Conservation (phyloP, 2,797 vertebrate genomes). For the Neosilurus hyrtlii region DNA sequence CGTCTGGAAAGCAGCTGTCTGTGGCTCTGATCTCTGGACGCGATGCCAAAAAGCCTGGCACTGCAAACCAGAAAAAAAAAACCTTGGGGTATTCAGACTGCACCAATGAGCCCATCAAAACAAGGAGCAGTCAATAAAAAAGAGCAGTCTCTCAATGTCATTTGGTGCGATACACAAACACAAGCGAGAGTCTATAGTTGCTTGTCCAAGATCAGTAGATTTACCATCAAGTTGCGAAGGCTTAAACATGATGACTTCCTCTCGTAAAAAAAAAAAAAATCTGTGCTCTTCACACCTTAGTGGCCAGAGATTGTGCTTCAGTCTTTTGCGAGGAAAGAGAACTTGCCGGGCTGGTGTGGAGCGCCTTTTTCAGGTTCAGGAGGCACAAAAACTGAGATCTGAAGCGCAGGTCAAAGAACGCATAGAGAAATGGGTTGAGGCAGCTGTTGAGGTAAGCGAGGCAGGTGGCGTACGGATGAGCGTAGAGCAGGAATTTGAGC, state of each 20-base stretch:
- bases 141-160: constrained; percentile 45
- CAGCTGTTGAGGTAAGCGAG: constrained; percentile 90
- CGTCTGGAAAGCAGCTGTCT: constrained; percentile 55
- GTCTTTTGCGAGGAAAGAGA: constrained; percentile 83
- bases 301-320: constrained; percentile 77
- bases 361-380: constrained; percentile 76
- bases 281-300: constrained; percentile 73
- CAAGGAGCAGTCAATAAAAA: constrained; percentile 33
- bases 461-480: constrained; percentile 85
- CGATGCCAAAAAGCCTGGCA: constrained; percentile 19
- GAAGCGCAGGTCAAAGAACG: constrained; percentile 85
- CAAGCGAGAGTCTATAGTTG: constrained; percentile 31
- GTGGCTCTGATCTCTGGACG: constrained; percentile 30
- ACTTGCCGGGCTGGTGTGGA: constrained; percentile 70
- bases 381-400: constrained; percentile 79
- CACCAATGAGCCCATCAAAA: not conserved
- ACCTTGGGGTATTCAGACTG: not conserved
- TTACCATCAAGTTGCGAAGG: constrained; percentile 58
- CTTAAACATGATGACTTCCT: constrained; percentile 17
- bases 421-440: constrained; percentile 88
- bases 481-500: constrained; percentile 73
- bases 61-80: not conserved
- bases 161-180: constrained; percentile 34
- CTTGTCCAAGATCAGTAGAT: constrained; percentile 49
- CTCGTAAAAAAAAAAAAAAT: constrained; percentile 50